Evolutionary conservation across 2,797 vertebrate genomes (phyloP), one percentile per base, ranked within the genome.

Genomic region (Crocidura indochinensis): DNA sequence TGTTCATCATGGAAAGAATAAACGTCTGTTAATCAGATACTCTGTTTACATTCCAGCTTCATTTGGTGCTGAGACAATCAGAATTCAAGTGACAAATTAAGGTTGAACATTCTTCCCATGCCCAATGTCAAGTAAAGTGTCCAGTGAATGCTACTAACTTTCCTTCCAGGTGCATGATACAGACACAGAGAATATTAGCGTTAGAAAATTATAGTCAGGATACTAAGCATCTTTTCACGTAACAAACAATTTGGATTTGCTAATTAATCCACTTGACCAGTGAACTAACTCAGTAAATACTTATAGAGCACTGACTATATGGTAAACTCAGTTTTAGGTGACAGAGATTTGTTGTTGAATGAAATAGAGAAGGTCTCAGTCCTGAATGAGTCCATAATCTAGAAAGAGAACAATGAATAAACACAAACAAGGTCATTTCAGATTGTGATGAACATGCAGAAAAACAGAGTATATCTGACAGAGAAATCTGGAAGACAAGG

Each of bases 1-100:
- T 94, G 81, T 91, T 89, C 64, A 86, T 81, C 71, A 73, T 27
- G 44, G 78, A 92, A 73, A 64, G 47, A 71, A 93, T 68, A 93
- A 84, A 92, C 29, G 78, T 84, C 92, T 93, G 75, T 49, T 79
- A 78, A 73, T 94, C 71, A 88, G 65, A 68, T 26, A 85, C 53
- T 47, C 64, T 62, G 73, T 73, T 89, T 83, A 83, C 67, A 84
- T 88, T 79, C 60, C 76, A 89, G 20, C 31, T 75, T 93, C n/a
- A 78, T 53, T 22, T 24, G n/a, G 79, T 84, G 44, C 84, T 71
- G n/a, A 92, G 56, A 73, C 11, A 82, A 86, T 85, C 46, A 69
- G 71, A 80, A 89, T 87, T 68, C 76, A n/a, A 49, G 73, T 31
- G 64, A 78, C 64, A 81, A 53, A 81, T 6, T 47, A 87, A 51